Percentiles rank a stretch among this genome's conserved stretches.
Conservation (phyloP, 2,113 vertebrate genomes). For the Danio rerio region DNA sequence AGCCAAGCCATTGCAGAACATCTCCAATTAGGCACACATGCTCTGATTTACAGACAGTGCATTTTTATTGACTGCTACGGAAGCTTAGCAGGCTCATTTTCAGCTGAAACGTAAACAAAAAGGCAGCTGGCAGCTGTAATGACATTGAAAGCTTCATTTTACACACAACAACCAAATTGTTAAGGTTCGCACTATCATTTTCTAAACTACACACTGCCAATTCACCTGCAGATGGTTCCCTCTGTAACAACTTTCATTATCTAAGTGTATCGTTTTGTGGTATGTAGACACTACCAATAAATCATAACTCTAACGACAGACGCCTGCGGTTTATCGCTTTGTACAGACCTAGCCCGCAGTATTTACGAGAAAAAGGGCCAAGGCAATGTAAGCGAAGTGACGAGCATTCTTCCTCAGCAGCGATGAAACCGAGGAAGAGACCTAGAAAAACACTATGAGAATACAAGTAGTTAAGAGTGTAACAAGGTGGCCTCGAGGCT, state of each 20-base stretch:
- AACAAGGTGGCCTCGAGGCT: slow-evolving; percentile 77
- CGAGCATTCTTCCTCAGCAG: slow-evolving; percentile 65
- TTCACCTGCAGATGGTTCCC: slow-evolving; percentile 54
- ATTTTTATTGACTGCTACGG: slow-evolving; percentile 56
- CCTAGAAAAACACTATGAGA: slow-evolving; percentile 69
- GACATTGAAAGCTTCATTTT: slow-evolving; percentile 37
- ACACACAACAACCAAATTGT: slow-evolving; percentile 11
- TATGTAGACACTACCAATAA: slow-evolving; percentile 63
- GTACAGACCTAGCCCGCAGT: slow-evolving; percentile 64
- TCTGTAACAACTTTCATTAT: slow-evolving; percentile 56
- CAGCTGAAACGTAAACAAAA: slow-evolving; percentile 54
- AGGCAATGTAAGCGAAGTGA: slow-evolving; percentile 66
- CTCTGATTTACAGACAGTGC: slow-evolving; percentile 60
- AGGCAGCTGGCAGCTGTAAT: slow-evolving; percentile 57
- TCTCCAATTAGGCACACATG: slow-evolving; percentile 51
- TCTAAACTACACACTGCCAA: slow-evolving; percentile 35
- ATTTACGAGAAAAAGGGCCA: slow-evolving; percentile 67
- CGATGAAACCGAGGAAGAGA: slow-evolving; percentile 67
- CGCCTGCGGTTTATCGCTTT: slow-evolving; percentile 61
- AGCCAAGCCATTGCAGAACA: slow-evolving; percentile 47
- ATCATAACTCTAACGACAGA: slow-evolving; percentile 60
- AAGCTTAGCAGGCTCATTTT: slow-evolving; percentile 53
- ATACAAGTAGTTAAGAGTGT: slow-evolving; percentile 78
- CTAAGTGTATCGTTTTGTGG: slow-evolving; percentile 53
- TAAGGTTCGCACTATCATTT: neutral